Base-by-base conservation (phyloP, 2,888 invertebrate species). In the Hofmannophila pseudospretella region DNA sequence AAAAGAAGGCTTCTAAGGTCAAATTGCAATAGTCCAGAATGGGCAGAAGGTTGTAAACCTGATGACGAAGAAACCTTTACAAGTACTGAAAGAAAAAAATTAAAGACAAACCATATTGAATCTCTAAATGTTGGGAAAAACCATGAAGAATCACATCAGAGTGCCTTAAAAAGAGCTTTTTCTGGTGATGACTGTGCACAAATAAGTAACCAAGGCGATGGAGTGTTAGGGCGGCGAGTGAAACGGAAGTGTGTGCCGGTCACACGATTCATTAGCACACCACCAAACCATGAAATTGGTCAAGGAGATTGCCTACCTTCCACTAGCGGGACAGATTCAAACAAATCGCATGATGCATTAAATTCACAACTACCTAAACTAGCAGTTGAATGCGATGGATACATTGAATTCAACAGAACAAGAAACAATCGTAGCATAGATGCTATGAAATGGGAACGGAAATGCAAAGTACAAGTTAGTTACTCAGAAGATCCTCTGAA, bases 401-500 rank as follows among this genome's bases (percentile, higher is more conserved):
- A 74, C 39, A 68, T 88, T 35, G 77, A 84, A 51, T 88, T 87
- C 51, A 71, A 70, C 20, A 70, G 80, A 50, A 67, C 70, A 9
- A 69, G 74, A 42, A 82, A 79, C 41, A 77, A 60, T 38, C 53
- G 70, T 16, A 71, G 67, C 47, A 49, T 51, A 45, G 88, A 81
- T 41, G 53, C 58, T 40, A 88, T 85, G 73, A 89, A 88, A 50
- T 91, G 91, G 90, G 88, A 86, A 44, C 75, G 90, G 37, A 89
- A 89, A 31, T 90, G 90, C 57, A 91, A 89, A 58, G 64, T 91
- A 34, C 90, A 90, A 67, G 87, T 91, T 9, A 90, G 89, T 16
- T 92, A 90, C 64, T 88, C 88, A 0, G 81, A 84, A 42, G 85
- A 88, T 38, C 82, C 80, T 7, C 56, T 84, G 5, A 86, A 88